These are phyloP conservation scores for Mimachlamys varia DNA, from an alignment of 2,888 invertebrate genomes.

Conservation along the genomic window DNA sequence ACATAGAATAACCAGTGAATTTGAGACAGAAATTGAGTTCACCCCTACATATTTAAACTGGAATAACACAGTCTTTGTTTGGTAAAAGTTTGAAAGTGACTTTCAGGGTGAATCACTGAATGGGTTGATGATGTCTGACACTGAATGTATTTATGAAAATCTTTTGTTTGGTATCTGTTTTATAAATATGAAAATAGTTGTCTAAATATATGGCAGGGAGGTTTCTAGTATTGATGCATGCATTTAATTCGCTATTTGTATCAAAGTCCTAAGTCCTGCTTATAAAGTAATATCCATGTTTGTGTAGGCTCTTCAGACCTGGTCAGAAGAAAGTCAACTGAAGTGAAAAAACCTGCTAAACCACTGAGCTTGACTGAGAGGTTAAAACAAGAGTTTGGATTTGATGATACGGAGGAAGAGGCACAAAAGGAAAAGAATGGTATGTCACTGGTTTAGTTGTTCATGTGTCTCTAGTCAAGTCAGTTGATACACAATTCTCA, in stretches of 20 bases:
- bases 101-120: too few relatives aligned
- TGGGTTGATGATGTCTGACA: too few relatives aligned
- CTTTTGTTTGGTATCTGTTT: neutral
- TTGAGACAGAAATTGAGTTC: too few relatives aligned
- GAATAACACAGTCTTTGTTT: too few relatives aligned
- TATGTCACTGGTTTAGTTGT: neutral
- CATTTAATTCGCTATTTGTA: neutral
- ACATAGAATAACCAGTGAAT: too few relatives aligned
- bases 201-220: neutral
- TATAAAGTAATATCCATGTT: neutral
- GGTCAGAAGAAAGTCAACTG: constrained; percentile 52
- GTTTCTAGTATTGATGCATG: neutral
- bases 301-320: constrained; percentile 65
- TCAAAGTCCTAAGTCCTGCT: neutral
- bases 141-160: neutral
- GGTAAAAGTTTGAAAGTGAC: too few relatives aligned
- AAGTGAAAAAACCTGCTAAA: constrained; percentile 87
- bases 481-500: neutral
- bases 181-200: neutral
- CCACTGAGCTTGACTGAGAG: constrained; percentile 92
- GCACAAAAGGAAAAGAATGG: constrained; percentile 50
- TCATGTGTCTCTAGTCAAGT: neutral
- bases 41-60: too few relatives aligned
- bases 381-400: constrained; percentile 91
- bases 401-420: constrained; percentile 82